Percentiles rank a stretch among this genome's conserved stretches.
phyloP scores from a whole-genome alignment of 2,113 vertebrate species.

The Pseudopodoces humilis region DNA sequence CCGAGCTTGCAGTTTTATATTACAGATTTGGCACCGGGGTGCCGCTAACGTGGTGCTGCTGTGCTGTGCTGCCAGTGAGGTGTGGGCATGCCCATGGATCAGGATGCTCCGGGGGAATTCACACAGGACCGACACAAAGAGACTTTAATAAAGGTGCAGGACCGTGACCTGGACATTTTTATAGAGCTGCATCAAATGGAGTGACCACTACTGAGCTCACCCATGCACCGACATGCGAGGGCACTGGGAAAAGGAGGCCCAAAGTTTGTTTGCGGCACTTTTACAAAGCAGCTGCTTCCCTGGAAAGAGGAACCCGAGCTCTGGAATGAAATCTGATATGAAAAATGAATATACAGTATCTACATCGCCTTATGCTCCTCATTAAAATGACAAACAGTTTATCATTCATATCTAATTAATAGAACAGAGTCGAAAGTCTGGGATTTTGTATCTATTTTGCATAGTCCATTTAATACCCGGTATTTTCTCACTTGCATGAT shows the following conservation, averaged over 20 bases:
- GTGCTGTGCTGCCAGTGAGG: background rate
- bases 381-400: slow-evolving; percentile 7
- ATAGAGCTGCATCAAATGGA: background rate
- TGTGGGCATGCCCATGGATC: background rate
- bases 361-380: slow-evolving; percentile 32
- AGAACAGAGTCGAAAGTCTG: background rate
- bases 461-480: slow-evolving; percentile 20
- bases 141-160: background rate
- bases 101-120: background rate
- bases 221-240: background rate
- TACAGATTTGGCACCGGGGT: background rate
- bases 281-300: background rate
- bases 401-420: background rate
- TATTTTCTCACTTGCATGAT: background rate
- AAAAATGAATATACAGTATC: slow-evolving; percentile 3
- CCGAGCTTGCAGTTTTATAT: background rate
- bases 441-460: slow-evolving; percentile 19
- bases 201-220: background rate
- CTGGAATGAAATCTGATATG: background rate
- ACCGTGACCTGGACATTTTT: background rate
- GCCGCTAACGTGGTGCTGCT: slow-evolving; percentile 6
- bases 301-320: background rate
- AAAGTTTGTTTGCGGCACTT: background rate
- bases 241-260: background rate
- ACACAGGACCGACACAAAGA: background rate